phyloP scores from a whole-genome alignment of 2,113 vertebrate species.

The Eidolon helvum region DNA sequence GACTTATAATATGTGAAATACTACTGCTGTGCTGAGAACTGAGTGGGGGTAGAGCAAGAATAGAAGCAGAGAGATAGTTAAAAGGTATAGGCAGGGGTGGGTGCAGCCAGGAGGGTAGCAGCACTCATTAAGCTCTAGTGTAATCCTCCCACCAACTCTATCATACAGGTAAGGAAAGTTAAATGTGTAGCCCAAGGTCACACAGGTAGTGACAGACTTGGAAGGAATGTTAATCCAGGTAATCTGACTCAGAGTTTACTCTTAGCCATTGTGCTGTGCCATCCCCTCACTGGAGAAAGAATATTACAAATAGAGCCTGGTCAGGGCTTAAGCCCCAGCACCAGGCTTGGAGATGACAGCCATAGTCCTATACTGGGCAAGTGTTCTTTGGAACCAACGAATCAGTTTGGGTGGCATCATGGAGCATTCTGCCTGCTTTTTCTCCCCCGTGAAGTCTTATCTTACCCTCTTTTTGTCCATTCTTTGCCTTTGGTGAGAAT shows the following conservation, averaged over 20 bases:
- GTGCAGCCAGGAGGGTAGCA: background rate
- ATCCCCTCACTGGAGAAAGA: background rate
- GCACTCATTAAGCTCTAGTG: fast-evolving
- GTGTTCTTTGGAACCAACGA: background rate
- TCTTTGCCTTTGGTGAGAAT: background rate
- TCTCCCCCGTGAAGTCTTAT: too few species aligned
- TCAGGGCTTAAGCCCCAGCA: fast-evolving
- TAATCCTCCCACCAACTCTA: background rate
- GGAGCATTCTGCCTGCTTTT: background rate
- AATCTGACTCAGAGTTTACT: background rate
- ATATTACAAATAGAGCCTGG: too few species aligned
- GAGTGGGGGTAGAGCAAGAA: background rate
- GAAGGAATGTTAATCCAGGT: background rate
- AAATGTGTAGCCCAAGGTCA: background rate
- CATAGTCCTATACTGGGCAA: background rate
- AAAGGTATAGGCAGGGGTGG: background rate
- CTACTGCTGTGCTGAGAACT: background rate
- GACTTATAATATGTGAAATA: background rate
- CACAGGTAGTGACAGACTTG: background rate
- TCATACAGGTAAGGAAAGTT: background rate
- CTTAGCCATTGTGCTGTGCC: background rate
- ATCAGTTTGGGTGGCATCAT: fast-evolving
- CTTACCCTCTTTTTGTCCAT: too few species aligned
- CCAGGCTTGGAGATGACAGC: background rate
- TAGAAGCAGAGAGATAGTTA: background rate